Conservation (phyloP, 2,797 vertebrate genomes). For the Eleutherodactylus coqui region DNA sequence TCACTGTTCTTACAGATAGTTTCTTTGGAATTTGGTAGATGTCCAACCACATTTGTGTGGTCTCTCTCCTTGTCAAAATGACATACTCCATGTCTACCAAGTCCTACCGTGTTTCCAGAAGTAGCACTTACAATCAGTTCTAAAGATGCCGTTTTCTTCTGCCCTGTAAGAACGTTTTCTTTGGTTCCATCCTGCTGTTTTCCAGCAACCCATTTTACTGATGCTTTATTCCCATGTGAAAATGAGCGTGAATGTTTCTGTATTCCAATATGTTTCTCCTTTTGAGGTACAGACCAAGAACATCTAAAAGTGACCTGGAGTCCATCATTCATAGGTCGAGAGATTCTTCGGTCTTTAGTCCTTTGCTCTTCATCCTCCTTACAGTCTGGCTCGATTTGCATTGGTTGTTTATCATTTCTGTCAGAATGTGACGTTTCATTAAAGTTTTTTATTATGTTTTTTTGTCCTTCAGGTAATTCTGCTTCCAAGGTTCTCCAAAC, state of each 20-base stretch:
- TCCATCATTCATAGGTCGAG: not conserved
- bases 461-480: not conserved
- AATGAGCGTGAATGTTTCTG: not conserved
- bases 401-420: not conserved
- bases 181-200: not conserved
- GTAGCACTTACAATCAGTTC: not conserved
- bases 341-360: not conserved
- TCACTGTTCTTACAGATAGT: not conserved
- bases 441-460: not conserved
- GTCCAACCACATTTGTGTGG: not conserved
- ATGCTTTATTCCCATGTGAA: constrained; percentile 23
- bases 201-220: constrained; percentile 23
- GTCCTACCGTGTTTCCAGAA: not conserved
- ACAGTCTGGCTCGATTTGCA: not conserved
- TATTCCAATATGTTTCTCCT: not conserved
- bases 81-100: not conserved
- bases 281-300: not conserved
- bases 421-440: not conserved
- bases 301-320: not conserved
- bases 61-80: not conserved
- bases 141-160: not conserved
- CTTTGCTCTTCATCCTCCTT: not conserved
- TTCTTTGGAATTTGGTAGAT: not conserved
- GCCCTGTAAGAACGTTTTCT: not conserved
- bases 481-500: constrained; percentile 16